Conservation (phyloP, 2,888 invertebrate species). For the Drosophila melanocephala region DNA sequence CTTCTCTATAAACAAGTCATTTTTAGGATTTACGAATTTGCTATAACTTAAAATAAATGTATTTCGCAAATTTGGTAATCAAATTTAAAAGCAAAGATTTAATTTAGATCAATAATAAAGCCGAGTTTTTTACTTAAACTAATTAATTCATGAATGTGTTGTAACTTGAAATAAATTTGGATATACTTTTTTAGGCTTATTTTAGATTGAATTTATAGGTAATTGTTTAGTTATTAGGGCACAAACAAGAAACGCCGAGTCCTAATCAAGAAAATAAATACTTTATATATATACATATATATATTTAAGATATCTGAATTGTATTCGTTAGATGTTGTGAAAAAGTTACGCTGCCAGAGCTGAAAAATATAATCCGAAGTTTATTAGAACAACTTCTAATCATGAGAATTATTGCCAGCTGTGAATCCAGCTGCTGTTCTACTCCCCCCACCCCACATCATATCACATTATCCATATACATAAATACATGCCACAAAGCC, state of each 20-base stretch:
- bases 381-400: constrained; percentile 14
- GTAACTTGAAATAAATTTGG: not conserved
- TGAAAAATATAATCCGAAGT: not conserved
- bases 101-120: not conserved
- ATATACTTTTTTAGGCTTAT: not conserved
- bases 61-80: not conserved
- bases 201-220: not conserved
- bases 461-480: not conserved
- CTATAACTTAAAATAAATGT: not conserved
- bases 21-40: not conserved
- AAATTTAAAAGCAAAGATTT: not conserved
- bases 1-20: not conserved
- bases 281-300: not conserved
- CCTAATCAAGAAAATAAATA: not conserved
- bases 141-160: not conserved
- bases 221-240: not conserved
- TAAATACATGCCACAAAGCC: constrained; percentile 26
- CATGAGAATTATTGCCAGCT: constrained; percentile 55
- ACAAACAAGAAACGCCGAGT: not conserved
- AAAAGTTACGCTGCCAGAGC: not conserved
- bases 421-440: constrained; percentile 31
- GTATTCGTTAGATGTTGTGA: not conserved
- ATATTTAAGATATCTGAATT: not conserved
- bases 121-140: not conserved
- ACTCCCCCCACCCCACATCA: not conserved